These are phyloP conservation scores for Denticeps clupeoides DNA, from an alignment of 2,797 vertebrate genomes.

Conservation along the genomic window DNA sequence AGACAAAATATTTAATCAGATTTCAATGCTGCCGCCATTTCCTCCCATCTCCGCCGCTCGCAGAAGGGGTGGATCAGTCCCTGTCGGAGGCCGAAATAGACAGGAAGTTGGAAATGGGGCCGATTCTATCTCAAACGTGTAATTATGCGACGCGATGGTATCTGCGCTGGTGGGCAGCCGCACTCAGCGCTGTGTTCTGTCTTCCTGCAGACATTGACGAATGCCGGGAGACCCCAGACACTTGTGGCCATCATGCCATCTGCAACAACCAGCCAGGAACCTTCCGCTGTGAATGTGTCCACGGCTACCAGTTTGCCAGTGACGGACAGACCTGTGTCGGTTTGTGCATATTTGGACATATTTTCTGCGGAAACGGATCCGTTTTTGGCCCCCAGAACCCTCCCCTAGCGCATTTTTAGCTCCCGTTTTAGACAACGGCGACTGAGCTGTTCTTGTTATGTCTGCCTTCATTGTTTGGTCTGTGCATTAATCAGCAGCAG, in stretches of 20 bases:
- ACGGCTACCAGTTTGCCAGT: constrained; percentile 71
- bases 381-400: too few relatives aligned
- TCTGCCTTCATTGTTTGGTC: background rate
- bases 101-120: background rate
- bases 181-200: background rate
- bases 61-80: too few relatives aligned
- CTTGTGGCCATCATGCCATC: constrained; percentile 65
- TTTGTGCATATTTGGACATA: too few relatives aligned
- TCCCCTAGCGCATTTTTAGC: too few relatives aligned
- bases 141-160: constrained; percentile 1
- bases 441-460: too few relatives aligned
- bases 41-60: too few relatives aligned
- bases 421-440: too few relatives aligned
- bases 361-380: too few relatives aligned
- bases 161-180: background rate
- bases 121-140: background rate
- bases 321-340: constrained; percentile 70
- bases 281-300: constrained; percentile 81
- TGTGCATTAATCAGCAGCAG: background rate
- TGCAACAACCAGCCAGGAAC: constrained; percentile 90
- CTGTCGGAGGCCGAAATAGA: background rate
- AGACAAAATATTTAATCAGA: too few relatives aligned
- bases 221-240: constrained; percentile 63
- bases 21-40: too few relatives aligned
- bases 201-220: constrained; percentile 74